Conservation (phyloP, 2,113 vertebrate genomes). For the Xenopus borealis region DNA sequence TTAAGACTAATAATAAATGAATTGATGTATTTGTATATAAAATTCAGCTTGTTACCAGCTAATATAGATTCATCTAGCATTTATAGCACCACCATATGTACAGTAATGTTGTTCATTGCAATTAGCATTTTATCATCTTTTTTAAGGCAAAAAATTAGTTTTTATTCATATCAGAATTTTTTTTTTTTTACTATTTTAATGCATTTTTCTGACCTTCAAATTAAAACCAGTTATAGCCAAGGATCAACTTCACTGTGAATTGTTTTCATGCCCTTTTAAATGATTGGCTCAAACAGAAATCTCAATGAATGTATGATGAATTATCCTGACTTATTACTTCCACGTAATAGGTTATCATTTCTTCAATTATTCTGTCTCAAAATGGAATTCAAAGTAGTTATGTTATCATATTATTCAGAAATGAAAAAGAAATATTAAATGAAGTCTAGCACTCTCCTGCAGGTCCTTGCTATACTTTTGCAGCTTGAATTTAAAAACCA, state of each 20-base stretch:
- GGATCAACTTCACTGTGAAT: slow-evolving; percentile 47
- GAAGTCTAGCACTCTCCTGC: not conserved
- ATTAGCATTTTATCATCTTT: too few relatives aligned
- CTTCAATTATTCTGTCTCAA: slow-evolving; percentile 41
- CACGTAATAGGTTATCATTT: slow-evolving; percentile 51
- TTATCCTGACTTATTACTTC: slow-evolving; percentile 57
- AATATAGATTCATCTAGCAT: too few relatives aligned
- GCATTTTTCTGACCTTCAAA: slow-evolving; percentile 46
- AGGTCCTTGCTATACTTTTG: not conserved
- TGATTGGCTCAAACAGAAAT: slow-evolving; percentile 49
- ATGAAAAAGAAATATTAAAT: not conserved
- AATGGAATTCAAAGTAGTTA: slow-evolving; percentile 42
- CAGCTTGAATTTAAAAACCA: too few relatives aligned
- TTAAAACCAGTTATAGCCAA: slow-evolving; percentile 45
- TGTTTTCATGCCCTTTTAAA: slow-evolving; percentile 55
- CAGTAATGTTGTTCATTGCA: too few relatives aligned
- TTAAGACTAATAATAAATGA: too few relatives aligned
- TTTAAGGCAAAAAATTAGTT: too few relatives aligned
- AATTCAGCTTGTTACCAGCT: too few relatives aligned
- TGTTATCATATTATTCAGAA: slow-evolving; percentile 39
- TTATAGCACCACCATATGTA: too few relatives aligned
- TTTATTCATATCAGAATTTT: not conserved
- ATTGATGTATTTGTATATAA: too few relatives aligned
- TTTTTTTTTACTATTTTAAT: slow-evolving; percentile 5
- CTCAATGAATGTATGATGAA: slow-evolving; percentile 49